Evolutionary conservation across 2,888 invertebrate species (phyloP).

Genomic region (Ichneumoninae sp.): DNA sequence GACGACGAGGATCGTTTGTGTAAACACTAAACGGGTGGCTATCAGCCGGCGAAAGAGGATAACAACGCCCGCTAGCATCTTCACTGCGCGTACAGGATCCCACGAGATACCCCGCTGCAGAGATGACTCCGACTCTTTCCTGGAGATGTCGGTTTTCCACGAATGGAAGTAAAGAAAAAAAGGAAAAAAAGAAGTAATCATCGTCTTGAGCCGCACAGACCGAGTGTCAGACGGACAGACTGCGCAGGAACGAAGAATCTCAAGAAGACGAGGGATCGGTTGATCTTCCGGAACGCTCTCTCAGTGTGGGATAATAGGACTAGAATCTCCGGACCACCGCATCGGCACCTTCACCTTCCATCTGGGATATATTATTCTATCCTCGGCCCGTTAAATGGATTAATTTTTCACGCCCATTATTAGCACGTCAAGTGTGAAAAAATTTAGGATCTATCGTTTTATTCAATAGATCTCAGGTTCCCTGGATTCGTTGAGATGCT

Average conservation of each 20-base stretch:
- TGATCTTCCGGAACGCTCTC: conserved; percentile 61
- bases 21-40: conserved; percentile 57
- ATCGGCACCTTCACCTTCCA: conserved; percentile 22
- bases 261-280: conserved; percentile 58
- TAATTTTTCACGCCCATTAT: conserved; percentile 37
- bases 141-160: conserved; percentile 36
- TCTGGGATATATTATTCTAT: conserved; percentile 26
- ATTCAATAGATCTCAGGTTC: neutral
- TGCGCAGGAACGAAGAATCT: conserved; percentile 38
- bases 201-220: conserved; percentile 45
- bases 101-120: conserved; percentile 19
- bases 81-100: conserved; percentile 38
- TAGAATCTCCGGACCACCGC: conserved; percentile 57
- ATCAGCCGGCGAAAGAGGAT: conserved; percentile 51
- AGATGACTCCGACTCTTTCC: conserved; percentile 19
- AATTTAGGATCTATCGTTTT: conserved; percentile 27
- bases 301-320: conserved; percentile 52
- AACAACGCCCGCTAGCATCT: conserved; percentile 47
- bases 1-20: conserved; percentile 46
- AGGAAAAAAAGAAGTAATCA: conserved; percentile 24
- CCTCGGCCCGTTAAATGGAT: conserved; percentile 16
- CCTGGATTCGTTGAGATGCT: neutral
- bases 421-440: conserved; percentile 32
- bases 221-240: neutral
- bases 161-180: conserved; percentile 9